phyloP scores from a whole-genome alignment of 2,113 vertebrate species.

The Eidolon helvum region DNA sequence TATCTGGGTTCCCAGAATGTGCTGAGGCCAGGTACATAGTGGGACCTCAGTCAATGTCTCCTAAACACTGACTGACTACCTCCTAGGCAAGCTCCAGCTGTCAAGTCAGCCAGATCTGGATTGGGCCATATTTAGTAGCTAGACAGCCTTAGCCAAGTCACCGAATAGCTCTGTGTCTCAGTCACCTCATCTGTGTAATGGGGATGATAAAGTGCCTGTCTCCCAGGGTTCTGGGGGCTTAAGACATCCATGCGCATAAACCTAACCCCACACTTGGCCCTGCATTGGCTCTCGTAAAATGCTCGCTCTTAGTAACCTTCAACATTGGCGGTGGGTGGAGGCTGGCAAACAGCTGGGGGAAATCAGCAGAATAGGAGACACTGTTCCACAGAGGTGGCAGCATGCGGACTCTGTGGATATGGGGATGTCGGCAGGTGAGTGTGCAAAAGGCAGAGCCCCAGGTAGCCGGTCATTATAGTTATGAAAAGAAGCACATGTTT shows the following conservation, averaged over 20 bases:
- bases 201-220: not conserved
- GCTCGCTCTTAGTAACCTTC: not conserved
- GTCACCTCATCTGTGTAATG: not conserved
- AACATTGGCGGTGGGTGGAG: not conserved
- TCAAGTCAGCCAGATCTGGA: not conserved
- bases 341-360: not conserved
- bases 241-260: no score
- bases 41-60: not conserved
- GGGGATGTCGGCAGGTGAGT: not conserved
- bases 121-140: not conserved
- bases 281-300: not conserved
- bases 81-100: not conserved
- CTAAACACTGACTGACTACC: not conserved
- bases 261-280: not conserved
- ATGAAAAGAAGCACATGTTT: rapidly evolving
- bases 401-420: rapidly evolving
- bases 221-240: not conserved
- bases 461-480: rapidly evolving
- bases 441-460: not conserved
- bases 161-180: not conserved
- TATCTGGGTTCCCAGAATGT: not conserved
- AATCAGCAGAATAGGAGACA: not conserved
- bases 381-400: no score
- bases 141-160: no score
- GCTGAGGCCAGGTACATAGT: not conserved